Base-by-base conservation (phyloP, 2,888 invertebrate species). In the Leptinotarsa juncta region DNA sequence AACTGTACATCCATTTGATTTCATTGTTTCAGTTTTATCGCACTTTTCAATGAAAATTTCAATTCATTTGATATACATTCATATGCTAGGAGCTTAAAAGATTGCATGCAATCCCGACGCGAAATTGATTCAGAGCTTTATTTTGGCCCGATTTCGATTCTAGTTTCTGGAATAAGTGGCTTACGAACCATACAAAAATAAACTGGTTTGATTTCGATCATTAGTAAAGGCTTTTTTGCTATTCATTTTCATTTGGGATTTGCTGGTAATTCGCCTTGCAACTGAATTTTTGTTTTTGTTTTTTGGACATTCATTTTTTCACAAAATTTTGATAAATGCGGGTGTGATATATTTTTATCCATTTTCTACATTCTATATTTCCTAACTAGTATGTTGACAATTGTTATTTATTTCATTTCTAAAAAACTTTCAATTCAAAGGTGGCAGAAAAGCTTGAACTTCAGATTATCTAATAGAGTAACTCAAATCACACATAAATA, bases 61-160 rank as follows among this genome's bases (percentile, higher is more conserved):
- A 53, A 53, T 26, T 3, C 15, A 57, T 57, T 20, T 14, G 57
- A 57, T 23, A 57, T 57, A 20, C 57, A 23, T 57, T 57, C 57
- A 57, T 57, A 57, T 57, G 57, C 57, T 4, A 57, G 57, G 23
- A 4, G 57, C 20, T 57, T 57, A 57, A 57, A 57, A 57, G 57
- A 57, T 57, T 57, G 57, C 4, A 57, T 57, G 57, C 14, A 23
- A 10, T 57, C n/a, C 57, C 15, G 15, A 26, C 26, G 20, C 18
- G 15, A 57, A 57, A 57, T 57, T 57, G 57, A 57, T 57, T 57
- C 23, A 23, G 14, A 23, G 57, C 57, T 23, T 20, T 15, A 57
- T 23, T 57, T 57, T 18, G 18, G 14, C 23, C 12, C 14, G 20
- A 20, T 57, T 18, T 57, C 14, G 23, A 57, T 20, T 57, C 20